A percentile compares a stretch with the other conserved stretches of the same genome.
phyloP scores from a whole-genome alignment of 1,140 invertebrate genomes.

The Phymorhynchus buccinoides region DNA sequence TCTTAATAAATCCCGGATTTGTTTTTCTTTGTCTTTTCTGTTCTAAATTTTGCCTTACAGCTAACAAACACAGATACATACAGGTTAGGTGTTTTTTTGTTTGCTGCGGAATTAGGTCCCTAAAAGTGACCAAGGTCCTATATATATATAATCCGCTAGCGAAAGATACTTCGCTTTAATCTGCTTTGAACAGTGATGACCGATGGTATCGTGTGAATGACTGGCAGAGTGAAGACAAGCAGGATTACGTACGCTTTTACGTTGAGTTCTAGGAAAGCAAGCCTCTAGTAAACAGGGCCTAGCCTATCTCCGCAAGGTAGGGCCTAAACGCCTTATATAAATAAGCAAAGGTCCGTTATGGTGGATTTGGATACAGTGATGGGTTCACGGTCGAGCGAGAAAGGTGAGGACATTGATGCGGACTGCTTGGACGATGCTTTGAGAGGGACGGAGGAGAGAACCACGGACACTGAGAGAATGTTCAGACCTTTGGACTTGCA shows the following conservation, averaged over 20 bases:
- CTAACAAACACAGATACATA: too few relatives aligned
- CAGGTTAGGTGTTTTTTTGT: too few relatives aligned
- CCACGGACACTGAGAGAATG: not conserved
- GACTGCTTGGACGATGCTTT: constrained; percentile 6
- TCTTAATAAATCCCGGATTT: too few relatives aligned
- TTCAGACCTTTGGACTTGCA: not conserved
- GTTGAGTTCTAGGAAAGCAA: not conserved
- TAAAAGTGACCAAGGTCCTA: too few relatives aligned
- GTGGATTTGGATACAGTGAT: not conserved
- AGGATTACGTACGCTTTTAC: not conserved
- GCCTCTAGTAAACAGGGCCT: not conserved
- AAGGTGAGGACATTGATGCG: not conserved
- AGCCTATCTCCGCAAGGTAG: too few relatives aligned
- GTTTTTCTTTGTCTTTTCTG: too few relatives aligned
- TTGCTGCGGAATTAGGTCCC: too few relatives aligned
- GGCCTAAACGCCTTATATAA: not conserved
- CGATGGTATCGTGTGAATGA: too few relatives aligned
- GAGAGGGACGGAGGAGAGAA: not conserved
- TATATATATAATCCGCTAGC: too few relatives aligned
- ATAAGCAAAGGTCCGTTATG: not conserved
- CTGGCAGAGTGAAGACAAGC: not conserved
- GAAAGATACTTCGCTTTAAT: not conserved
- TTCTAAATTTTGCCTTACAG: too few relatives aligned
- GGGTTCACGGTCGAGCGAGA: too few relatives aligned
- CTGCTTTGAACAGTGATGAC: not conserved